phyloP scores from a whole-genome alignment of 2,797 vertebrate species.

The Simalia tracyae region DNA sequence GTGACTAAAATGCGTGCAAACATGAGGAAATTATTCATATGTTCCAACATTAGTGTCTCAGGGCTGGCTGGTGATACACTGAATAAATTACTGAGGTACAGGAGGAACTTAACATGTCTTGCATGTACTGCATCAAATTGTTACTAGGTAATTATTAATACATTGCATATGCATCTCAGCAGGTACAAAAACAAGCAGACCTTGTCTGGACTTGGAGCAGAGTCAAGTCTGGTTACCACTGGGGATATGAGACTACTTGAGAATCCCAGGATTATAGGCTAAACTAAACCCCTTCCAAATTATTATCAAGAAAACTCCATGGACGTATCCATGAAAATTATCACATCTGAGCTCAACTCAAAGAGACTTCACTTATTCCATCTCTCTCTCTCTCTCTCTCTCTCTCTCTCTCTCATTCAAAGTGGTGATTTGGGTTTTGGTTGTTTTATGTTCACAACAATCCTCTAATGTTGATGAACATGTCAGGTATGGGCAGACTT shows the following conservation, averaged over 20 bases:
- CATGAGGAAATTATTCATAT: constrained; percentile 9
- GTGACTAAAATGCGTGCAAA: constrained; percentile 31
- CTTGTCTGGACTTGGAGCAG: background rate
- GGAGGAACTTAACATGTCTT: background rate
- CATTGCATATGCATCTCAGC: background rate
- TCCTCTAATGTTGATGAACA: background rate
- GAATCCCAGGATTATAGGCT: background rate
- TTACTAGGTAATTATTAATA: background rate
- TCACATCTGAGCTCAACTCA: background rate
- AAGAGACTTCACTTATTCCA: background rate
- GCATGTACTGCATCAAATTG: background rate
- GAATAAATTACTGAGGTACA: background rate
- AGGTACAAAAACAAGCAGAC: background rate
- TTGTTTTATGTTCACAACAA: background rate
- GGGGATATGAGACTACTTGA: background rate
- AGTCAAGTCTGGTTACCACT: background rate
- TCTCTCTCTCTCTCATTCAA: too few species aligned
- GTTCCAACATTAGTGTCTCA: constrained; percentile 17
- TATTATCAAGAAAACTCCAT: background rate
- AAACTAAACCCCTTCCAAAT: background rate
- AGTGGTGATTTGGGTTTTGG: background rate
- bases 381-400: too few species aligned
- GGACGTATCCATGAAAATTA: background rate
- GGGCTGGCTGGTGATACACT: background rate
- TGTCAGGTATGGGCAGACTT: background rate